phyloP scores from a whole-genome alignment of 2,797 vertebrate species.

The Myotis myotis region DNA sequence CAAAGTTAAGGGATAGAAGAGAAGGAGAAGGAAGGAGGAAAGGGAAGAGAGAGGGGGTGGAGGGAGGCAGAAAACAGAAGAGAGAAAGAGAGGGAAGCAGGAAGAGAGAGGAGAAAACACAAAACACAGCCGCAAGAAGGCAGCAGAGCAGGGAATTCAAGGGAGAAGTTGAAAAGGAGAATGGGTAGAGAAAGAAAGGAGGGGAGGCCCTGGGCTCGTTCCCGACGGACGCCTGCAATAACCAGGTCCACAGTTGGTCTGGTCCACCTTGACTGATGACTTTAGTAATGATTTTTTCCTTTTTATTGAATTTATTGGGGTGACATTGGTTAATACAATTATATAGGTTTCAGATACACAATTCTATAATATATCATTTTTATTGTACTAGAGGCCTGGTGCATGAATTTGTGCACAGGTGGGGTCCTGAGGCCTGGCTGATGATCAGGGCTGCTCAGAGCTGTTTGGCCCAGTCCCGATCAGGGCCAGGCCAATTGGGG shows the following conservation, averaged over 20 bases:
- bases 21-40: background rate
- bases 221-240: background rate
- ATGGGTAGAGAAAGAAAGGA: background rate
- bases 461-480: no score
- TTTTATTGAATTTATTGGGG: background rate
- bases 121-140: background rate
- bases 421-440: no score
- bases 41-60: no score
- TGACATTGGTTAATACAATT: background rate
- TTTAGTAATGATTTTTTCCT: slow-evolving; percentile 53
- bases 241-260: slow-evolving; percentile 21
- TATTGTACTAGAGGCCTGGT: no score
- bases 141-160: background rate
- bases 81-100: background rate
- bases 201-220: background rate
- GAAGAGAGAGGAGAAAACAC: background rate
- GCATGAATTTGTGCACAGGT: no score
- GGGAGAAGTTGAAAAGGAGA: background rate
- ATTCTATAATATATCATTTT: background rate
- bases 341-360: background rate
- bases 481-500: no score
- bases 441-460: no score
- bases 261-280: slow-evolving; percentile 15
- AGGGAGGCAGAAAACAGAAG: background rate
- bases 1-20: background rate